A percentile compares a stretch with the other conserved stretches of the same genome.
Conservation (phyloP, 2,113 vertebrate species). For the Syngnathus scovelli region DNA sequence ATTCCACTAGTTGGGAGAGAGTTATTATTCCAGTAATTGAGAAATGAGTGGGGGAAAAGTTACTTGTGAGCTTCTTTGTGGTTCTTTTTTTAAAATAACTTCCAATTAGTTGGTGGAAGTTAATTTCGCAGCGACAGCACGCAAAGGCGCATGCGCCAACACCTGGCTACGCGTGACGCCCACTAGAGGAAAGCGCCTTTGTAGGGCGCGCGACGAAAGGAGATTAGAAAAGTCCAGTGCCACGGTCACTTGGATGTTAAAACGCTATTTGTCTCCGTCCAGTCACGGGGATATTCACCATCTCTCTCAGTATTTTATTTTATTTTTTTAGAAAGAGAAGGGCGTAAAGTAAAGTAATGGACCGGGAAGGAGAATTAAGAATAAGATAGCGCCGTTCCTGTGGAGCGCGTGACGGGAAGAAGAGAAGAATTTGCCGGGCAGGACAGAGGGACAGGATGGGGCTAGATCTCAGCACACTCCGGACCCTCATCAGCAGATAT, state of each 20-base stretch:
- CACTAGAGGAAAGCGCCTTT: not conserved
- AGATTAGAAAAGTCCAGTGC: slow-evolving; percentile 2
- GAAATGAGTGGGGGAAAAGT: too few species aligned
- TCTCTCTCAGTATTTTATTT: not conserved
- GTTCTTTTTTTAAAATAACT: not conserved
- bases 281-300: not conserved
- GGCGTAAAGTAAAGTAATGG: slow-evolving; percentile 54
- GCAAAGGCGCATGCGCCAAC: slow-evolving; percentile 8
- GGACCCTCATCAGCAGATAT: slow-evolving; percentile 87
- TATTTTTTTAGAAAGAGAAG: slow-evolving; percentile 20
- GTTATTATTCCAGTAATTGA: too few species aligned
- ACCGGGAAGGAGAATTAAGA: slow-evolving; percentile 38
- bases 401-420: slow-evolving; percentile 5
- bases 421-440: slow-evolving; percentile 21
- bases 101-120: not conserved
- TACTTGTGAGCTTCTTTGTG: not conserved
- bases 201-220: not conserved
- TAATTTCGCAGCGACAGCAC: not conserved
- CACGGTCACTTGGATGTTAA: too few species aligned
- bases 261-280: not conserved
- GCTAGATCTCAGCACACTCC: slow-evolving; percentile 84
- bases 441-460: slow-evolving; percentile 52
- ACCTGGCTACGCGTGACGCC: slow-evolving; percentile 8
- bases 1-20: not conserved
- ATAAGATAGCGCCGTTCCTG: slow-evolving; percentile 49